Percentiles rank a stretch among this genome's conserved stretches.
Evolutionary conservation across 2,113 vertebrate species (phyloP).

Genomic region (Crocuta crocuta): DNA sequence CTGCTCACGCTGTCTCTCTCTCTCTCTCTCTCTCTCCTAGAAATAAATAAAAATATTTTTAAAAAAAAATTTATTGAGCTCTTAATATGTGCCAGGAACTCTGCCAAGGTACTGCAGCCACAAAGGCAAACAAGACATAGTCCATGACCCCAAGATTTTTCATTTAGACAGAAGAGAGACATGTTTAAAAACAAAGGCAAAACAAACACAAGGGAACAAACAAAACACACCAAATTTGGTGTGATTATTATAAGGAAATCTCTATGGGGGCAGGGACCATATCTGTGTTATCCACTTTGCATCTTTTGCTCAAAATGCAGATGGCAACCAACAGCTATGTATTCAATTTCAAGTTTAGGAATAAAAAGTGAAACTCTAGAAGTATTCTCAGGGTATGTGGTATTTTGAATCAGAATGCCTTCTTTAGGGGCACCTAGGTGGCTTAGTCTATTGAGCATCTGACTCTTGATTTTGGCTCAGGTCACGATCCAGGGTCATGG

Average conservation of each 20-base stretch:
- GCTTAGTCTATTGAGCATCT: no score
- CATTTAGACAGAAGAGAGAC: background rate
- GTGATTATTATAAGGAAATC: background rate
- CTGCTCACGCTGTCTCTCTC: no score
- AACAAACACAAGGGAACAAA: background rate
- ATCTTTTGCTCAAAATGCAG: background rate
- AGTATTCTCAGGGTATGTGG: background rate
- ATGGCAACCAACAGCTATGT: background rate
- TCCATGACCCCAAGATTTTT: background rate
- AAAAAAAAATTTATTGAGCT: slow-evolving; percentile 66
- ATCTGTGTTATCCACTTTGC: background rate
- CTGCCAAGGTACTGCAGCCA: slow-evolving; percentile 7
- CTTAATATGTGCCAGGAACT: slow-evolving; percentile 65
- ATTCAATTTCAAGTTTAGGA: background rate
- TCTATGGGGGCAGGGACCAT: background rate
- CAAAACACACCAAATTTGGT: background rate
- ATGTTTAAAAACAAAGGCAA: background rate
- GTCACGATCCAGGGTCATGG: no score
- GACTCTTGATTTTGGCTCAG: no score
- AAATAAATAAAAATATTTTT: no score
- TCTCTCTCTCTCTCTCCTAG: no score
- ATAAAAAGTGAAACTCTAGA: background rate
- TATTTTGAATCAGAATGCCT: background rate
- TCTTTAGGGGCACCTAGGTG: no score
- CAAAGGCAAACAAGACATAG: slow-evolving; percentile 30